Conservation (phyloP, 2,113 vertebrate genomes). For the Sinocyclocheilus rhinocerous region DNA sequence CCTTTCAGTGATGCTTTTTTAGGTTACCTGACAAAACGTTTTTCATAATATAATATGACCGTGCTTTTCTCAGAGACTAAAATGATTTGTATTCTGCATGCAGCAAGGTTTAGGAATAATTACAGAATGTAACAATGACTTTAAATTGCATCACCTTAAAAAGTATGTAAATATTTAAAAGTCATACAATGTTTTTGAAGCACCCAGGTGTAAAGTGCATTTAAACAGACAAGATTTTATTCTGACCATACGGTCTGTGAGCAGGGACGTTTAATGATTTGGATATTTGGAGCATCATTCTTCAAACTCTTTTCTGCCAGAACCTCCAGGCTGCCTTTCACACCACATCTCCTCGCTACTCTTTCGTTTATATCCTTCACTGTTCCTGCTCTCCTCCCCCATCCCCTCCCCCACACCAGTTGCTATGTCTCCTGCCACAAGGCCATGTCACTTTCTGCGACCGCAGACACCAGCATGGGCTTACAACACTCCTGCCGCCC, state of each 20-base stretch:
- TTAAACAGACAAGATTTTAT: neutral
- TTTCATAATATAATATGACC: neutral
- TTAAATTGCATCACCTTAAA: neutral
- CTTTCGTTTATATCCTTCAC: constrained; percentile 26
- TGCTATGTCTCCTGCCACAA: constrained; percentile 39
- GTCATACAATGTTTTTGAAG: neutral
- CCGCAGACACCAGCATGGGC: constrained; percentile 32
- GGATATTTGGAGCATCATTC: neutral
- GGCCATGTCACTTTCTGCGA: constrained; percentile 39
- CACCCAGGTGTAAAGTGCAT: neutral
- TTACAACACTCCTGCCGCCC: constrained; percentile 18
- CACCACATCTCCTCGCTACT: constrained; percentile 10
- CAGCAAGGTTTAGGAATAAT: neutral
- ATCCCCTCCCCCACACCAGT: constrained; percentile 6
- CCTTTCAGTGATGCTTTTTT: neutral
- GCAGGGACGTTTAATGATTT: neutral
- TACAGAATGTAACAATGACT: neutral
- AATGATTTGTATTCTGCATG: neutral
- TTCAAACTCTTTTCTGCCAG: neutral
- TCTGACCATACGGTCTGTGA: neutral
- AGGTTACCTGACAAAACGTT: neutral
- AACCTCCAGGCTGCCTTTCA: neutral
- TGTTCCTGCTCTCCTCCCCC: neutral
- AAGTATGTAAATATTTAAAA: neutral
- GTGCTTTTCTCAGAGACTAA: neutral